A percentile compares a stretch with the other conserved stretches of the same genome.
Conservation (phyloP, 2,113 vertebrate genomes). For the Grallaria varia region DNA sequence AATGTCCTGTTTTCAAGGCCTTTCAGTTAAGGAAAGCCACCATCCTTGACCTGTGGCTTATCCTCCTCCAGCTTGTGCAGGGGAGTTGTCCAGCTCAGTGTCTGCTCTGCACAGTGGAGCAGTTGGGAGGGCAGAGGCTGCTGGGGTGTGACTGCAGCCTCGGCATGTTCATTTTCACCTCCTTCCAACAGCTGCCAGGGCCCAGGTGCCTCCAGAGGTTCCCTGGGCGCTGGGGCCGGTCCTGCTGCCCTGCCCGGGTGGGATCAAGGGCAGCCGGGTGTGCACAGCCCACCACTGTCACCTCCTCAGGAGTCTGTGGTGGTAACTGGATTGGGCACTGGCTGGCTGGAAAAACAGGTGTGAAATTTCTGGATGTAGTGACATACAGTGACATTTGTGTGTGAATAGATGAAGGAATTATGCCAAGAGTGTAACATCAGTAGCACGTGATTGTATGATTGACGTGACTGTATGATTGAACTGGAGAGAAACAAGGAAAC, state of each 20-base stretch:
- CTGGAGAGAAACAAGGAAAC: neutral
- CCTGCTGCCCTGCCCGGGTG: neutral
- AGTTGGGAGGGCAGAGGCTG: neutral
- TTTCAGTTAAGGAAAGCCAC: fast-evolving
- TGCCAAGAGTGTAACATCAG: neutral
- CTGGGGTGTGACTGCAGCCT: neutral
- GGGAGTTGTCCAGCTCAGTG: fast-evolving
- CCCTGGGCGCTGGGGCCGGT: fast-evolving
- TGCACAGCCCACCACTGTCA: neutral
- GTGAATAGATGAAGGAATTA: neutral
- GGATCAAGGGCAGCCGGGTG: neutral
- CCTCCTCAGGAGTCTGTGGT: neutral
- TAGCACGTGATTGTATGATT: too few relatives aligned
- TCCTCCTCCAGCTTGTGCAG: neutral
- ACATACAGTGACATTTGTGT: fast-evolving
- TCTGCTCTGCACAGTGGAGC: neutral
- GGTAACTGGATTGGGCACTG: too few relatives aligned
- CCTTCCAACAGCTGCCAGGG: neutral
- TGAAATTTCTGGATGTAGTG: neutral
- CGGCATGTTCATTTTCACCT: neutral
- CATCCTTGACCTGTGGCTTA: neutral
- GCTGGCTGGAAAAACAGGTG: neutral
- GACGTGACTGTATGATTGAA: too few relatives aligned
- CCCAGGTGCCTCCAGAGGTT: neutral
- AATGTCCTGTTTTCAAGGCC: fast-evolving